Percentiles rank a stretch among this genome's conserved stretches.
These are phyloP conservation scores for Numenius phaeopus DNA, from an alignment of 2,797 vertebrate genomes.

Conservation along the genomic window DNA sequence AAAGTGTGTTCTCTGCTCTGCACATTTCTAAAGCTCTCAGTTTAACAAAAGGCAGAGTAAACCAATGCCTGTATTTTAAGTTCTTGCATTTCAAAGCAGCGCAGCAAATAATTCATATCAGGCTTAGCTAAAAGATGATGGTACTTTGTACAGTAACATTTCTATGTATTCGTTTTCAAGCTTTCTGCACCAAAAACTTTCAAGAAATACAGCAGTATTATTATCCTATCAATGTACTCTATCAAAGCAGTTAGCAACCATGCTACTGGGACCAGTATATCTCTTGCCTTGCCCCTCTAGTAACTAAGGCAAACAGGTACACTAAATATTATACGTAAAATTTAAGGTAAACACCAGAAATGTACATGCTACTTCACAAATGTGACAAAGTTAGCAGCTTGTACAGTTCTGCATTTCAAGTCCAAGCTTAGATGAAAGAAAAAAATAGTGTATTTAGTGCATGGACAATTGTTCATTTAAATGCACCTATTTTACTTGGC, in stretches of 20 bases:
- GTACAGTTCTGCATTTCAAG: neutral
- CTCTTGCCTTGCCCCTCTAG: neutral
- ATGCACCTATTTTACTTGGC: neutral
- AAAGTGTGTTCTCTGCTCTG: neutral
- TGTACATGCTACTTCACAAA: neutral
- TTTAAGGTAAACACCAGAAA: neutral
- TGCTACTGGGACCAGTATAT: neutral
- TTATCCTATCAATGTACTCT: neutral
- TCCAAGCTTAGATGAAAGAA: neutral
- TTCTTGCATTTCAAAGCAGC: slow-evolving; percentile 34
- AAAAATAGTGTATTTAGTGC: neutral
- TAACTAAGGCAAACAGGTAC: neutral
- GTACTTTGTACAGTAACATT: neutral
- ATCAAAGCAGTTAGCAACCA: neutral
- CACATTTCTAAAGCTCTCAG: slow-evolving; percentile 18
- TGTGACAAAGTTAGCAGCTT: neutral
- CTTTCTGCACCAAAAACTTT: neutral
- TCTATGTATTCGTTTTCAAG: neutral
- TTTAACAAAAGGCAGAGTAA: slow-evolving; percentile 50
- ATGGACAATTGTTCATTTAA: neutral
- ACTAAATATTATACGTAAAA: neutral
- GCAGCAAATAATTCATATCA: neutral
- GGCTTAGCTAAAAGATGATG: neutral
- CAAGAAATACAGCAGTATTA: neutral
- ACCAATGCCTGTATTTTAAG: neutral